phyloP scores from a whole-genome alignment of 2,888 invertebrate genomes.

The Diaphora mendica region DNA sequence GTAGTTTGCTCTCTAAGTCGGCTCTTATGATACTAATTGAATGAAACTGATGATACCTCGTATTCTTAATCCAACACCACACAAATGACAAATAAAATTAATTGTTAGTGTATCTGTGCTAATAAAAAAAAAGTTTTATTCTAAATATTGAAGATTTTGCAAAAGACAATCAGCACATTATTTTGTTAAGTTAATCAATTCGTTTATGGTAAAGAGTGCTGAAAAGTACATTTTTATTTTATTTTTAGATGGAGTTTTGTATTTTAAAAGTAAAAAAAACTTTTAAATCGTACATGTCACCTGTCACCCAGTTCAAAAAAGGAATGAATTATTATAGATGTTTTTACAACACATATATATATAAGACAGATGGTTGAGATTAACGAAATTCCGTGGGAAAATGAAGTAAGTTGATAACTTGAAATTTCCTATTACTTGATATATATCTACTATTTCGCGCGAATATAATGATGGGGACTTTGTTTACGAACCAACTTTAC shows the following conservation, averaged over 20 bases:
- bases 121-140: not conserved
- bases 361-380: not conserved
- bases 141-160: not conserved
- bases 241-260: not conserved
- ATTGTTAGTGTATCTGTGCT: not conserved
- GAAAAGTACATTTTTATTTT: not conserved
- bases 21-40: too few species aligned
- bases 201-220: not conserved
- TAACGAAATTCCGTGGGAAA: slow-evolving; percentile 3
- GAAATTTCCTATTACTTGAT: not conserved
- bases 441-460: not conserved
- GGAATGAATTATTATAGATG: slow-evolving; percentile 2
- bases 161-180: not conserved
- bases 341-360: not conserved
- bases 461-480: not conserved
- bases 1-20: too few species aligned
- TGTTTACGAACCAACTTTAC: not conserved
- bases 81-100: not conserved
- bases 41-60: too few species aligned
- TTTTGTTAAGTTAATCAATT: not conserved
- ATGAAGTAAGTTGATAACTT: not conserved
- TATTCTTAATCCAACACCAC: too few species aligned
- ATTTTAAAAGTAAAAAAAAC: not conserved
- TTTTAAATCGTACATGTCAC: not conserved
- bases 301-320: not conserved